Conservation (phyloP, 1,140 invertebrate genomes). For the Aleiodes sp. region DNA sequence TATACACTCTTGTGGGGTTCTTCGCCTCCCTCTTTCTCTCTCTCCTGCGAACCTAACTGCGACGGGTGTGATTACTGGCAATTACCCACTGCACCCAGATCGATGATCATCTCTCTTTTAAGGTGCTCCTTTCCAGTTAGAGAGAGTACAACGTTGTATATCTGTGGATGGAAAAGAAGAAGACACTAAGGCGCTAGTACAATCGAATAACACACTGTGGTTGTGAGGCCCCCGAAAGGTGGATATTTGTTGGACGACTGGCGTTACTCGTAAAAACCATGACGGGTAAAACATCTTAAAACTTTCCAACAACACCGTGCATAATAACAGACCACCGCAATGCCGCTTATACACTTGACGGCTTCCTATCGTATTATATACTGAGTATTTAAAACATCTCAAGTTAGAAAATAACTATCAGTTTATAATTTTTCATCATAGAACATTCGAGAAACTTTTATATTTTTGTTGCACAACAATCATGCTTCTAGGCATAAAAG, state of each 20-base stretch:
- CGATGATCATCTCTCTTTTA: slow-evolving; percentile 45
- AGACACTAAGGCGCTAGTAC: neutral
- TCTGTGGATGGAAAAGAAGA: no score
- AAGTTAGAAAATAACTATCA: no score
- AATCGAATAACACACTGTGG: neutral
- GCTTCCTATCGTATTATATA: slow-evolving; percentile 5
- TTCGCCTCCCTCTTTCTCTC: neutral
- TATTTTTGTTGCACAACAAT: no score
- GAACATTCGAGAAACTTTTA: no score
- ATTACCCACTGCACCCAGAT: slow-evolving; percentile 46
- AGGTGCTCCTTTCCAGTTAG: slow-evolving; percentile 11
- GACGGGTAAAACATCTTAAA: slow-evolving; percentile 52
- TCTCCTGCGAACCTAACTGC: slow-evolving; percentile 37
- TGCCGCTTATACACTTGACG: slow-evolving; percentile 32
- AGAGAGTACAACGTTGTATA: no score
- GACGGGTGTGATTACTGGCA: slow-evolving; percentile 51
- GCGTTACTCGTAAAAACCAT: slow-evolving; percentile 43
- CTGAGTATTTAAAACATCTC: slow-evolving; percentile 19
- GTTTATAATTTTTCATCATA: no score
- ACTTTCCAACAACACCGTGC: slow-evolving; percentile 36
- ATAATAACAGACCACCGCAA: slow-evolving; percentile 49
- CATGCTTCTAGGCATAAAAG: neutral
- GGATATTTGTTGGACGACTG: slow-evolving; percentile 39
- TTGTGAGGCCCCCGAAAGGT: slow-evolving; percentile 42
- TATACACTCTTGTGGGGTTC: neutral